Evolutionary conservation across 2,797 vertebrate genomes (phyloP), one percentile per base, ranked within the genome.

Genomic region (Parauchenoglanis punctatus): DNA sequence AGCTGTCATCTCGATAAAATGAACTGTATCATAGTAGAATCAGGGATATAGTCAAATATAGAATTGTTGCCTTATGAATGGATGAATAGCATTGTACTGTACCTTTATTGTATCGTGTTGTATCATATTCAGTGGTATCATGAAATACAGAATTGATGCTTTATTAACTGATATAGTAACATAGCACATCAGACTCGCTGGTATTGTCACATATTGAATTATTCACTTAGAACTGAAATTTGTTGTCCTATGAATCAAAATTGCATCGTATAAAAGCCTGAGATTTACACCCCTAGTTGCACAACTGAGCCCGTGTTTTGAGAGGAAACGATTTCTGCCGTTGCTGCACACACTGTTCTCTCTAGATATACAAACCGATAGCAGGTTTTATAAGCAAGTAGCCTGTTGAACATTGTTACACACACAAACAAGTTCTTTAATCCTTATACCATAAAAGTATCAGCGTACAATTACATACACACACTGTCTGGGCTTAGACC

Each of bases 301-400:
- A 0, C 10, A 80, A 59, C 4, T 7, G 5, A 5, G 40, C 58
- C 35, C 2, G 17, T 58, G 28, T 80, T 63, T 46, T 31, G 31
- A 72, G 18, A 28, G 73, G n/a, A 59, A 85, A 18, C 82, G 67
- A 49, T 82, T 81, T 86, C 86, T 20, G 35, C 15, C 58, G 81
- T 84, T 85, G 84, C 75, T 65, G 44, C 83, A 86, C 82, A 86
- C 76, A 46, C 75, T 25, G 75, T 77, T 87, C 25, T 68, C 49
- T 85, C 56, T 86, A 54, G 56, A 85, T 54, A 35, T 75, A 65
- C 40, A 75, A 80, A 85, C 70, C n/a, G 8, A 35, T 54, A 7
- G 25, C 15, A 20, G 56, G 17, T 78, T 63, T 68, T 31, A 83
- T 73, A 40, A 85, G 61, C n/a, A 67, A 7, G 3, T 35, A 56